Evolutionary conservation across 2,113 vertebrate genomes (phyloP), one percentile per base, ranked within the genome.

Genomic region (Camarhynchus parvulus): DNA sequence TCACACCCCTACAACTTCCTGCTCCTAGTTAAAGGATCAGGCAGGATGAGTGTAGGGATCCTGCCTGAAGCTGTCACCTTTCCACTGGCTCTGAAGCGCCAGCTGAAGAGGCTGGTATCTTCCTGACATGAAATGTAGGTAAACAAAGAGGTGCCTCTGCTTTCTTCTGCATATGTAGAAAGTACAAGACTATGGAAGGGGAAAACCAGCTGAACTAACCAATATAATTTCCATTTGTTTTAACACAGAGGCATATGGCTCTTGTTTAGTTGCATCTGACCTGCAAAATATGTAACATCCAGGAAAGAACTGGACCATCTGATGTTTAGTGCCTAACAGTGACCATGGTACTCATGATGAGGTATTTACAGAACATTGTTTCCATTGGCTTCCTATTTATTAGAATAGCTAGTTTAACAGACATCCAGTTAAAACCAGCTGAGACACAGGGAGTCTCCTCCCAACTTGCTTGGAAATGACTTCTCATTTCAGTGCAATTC

Each of bases 241-340:
- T n/a, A 64, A 13, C 18, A 24, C 22, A 67, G 39, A 55, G 10
- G 11, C 4, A 17, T 1, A 20, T 0, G 0, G 5, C 6, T 89
- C 11, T 46, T 24, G 5, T 8, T 75, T 30, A 52, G 23, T 22
- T 52, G 13, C 6, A 23, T 28, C n/a, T 62, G 31, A 58, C 4
- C 7, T 10, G 8, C 15, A 5, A 28, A 18, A 70, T 55, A 41
- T 0, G 0, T 10, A 41, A 44, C 0, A 2, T 20, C 24, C 42
- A 68, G 52, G 63, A 69, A 22, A 27, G 22, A 27, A 15, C 3
- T 46, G 10, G 19, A 13, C 8, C 22, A 27, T 7, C 27, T 72
- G 15, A 17, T 15, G 1, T 52, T 75, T 33, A 23, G 25, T 15
- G 13, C 37, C 55, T 25, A 37, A 33, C 3, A 56, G 41, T 7